These are phyloP conservation scores for Sebastes nivosus DNA, from an alignment of 2,797 vertebrate genomes.

Conservation along the genomic window DNA sequence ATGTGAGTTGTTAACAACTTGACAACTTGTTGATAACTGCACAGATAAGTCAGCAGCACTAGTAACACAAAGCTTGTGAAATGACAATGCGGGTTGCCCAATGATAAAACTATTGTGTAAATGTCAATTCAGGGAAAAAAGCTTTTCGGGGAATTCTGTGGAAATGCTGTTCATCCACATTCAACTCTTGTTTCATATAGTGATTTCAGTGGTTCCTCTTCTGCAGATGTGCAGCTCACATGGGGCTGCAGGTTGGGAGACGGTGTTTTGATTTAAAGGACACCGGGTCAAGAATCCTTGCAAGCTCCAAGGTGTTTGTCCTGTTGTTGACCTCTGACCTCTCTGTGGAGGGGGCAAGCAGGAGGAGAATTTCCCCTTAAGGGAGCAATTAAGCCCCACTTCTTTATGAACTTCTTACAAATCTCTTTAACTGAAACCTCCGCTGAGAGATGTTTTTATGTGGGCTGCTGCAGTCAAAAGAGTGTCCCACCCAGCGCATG, in stretches of 20 bases:
- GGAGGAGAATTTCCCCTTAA: slow-evolving; percentile 1
- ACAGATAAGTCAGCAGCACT: background rate
- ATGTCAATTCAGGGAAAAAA: slow-evolving; percentile 57
- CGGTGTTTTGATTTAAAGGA: background rate
- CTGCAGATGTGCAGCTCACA: background rate
- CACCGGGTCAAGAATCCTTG: slow-evolving; percentile 12
- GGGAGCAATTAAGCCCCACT: slow-evolving; percentile 20
- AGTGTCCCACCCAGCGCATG: slow-evolving; percentile 18
- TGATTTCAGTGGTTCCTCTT: slow-evolving; percentile 47
- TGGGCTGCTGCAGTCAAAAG: slow-evolving; percentile 19
- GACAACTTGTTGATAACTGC: slow-evolving; percentile 33
- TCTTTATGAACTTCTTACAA: slow-evolving; percentile 38
- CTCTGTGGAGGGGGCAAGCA: background rate
- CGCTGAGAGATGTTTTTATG: slow-evolving; percentile 35
- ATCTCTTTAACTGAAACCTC: slow-evolving; percentile 23
- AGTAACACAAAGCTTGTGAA: slow-evolving; percentile 48
- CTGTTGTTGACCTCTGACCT: slow-evolving; percentile 44
- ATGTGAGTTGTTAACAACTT: background rate
- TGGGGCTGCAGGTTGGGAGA: background rate
- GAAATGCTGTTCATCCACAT: slow-evolving; percentile 56
- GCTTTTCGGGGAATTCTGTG: slow-evolving; percentile 39
- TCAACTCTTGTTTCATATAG: background rate
- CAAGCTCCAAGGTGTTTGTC: slow-evolving; percentile 33
- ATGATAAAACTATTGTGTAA: slow-evolving; percentile 68
- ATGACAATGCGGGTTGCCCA: slow-evolving; percentile 55